These are phyloP conservation scores for Resseliella maxima DNA, from an alignment of 2,888 invertebrate species.

Conservation along the genomic window DNA sequence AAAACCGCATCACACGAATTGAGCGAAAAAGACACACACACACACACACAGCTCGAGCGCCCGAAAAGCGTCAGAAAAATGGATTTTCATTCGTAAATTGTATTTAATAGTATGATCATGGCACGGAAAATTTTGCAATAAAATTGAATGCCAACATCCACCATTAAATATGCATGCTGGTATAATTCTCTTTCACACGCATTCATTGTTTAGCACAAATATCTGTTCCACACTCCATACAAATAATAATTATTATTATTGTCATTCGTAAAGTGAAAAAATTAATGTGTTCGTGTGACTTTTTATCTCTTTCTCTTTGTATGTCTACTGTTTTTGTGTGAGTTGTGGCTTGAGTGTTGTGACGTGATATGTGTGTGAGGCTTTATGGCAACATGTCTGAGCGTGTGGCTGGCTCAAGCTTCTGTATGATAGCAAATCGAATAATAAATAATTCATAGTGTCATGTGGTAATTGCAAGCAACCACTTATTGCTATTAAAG, in stretches of 20 bases:
- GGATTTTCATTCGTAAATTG: conserved; percentile 17
- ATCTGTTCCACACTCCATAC: neutral
- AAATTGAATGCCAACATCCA: conserved; percentile 43
- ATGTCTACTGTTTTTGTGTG: neutral
- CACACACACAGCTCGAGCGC: neutral
- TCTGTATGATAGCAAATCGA: conserved; percentile 28
- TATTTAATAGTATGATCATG: conserved; percentile 47
- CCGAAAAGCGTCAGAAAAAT: neutral
- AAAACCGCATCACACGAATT: conserved; percentile 28
- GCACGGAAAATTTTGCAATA: conserved; percentile 30
- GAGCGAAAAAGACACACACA: neutral
- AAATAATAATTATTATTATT: conserved; percentile 41
- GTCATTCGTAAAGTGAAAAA: conserved; percentile 32
- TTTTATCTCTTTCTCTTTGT: neutral
- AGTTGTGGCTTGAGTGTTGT: conserved; percentile 20
- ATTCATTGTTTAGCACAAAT: conserved; percentile 17
- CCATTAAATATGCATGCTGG: neutral
- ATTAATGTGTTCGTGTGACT: conserved; percentile 11
- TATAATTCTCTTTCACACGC: neutral
- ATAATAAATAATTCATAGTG: conserved; percentile 54
- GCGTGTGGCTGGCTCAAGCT: neutral
- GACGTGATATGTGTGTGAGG: neutral
- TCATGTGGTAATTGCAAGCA: conserved; percentile 47
- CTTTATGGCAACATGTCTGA: conserved; percentile 2
- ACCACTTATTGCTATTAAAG: conserved; percentile 55